phyloP scores from a whole-genome alignment of 2,888 invertebrate genomes.

The Lasius fuliginosus region DNA sequence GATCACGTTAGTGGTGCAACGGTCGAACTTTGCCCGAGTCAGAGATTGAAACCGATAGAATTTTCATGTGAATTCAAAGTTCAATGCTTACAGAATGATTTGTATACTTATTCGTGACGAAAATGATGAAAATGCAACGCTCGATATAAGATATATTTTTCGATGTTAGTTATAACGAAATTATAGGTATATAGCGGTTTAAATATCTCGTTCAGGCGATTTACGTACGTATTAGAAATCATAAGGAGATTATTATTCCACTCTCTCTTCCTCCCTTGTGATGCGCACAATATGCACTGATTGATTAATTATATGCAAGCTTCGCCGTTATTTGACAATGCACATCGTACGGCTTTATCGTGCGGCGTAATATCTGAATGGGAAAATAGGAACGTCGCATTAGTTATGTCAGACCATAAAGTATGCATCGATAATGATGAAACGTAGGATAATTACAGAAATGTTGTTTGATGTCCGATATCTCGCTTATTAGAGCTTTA shows the following conservation, averaged over 20 bases:
- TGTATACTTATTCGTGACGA: not conserved
- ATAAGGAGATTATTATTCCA: slow-evolving; percentile 13
- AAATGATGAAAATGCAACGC: not conserved
- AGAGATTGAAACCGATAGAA: not conserved
- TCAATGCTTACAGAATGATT: not conserved
- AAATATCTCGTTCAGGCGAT: not conserved
- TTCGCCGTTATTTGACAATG: slow-evolving; percentile 52
- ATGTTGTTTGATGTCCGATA: slow-evolving; percentile 52
- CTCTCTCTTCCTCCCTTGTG: not conserved
- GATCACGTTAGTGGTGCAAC: not conserved
- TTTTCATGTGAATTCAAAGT: not conserved
- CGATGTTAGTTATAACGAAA: not conserved
- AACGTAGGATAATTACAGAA: slow-evolving; percentile 50
- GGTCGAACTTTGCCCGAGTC: not conserved
- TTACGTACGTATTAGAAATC: not conserved
- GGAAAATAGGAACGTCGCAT: slow-evolving; percentile 64
- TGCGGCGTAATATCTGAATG: slow-evolving; percentile 38
- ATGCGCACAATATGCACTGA: not conserved
- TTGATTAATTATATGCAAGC: slow-evolving; percentile 26
- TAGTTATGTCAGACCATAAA: slow-evolving; percentile 64
- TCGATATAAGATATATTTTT: not conserved
- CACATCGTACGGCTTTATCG: slow-evolving; percentile 14
- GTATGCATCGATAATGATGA: slow-evolving; percentile 31
- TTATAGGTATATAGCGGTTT: not conserved
- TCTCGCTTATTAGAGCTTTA: slow-evolving; percentile 5